phyloP scores from a whole-genome alignment of 2,797 vertebrate species.

The Eospalax fontanierii region DNA sequence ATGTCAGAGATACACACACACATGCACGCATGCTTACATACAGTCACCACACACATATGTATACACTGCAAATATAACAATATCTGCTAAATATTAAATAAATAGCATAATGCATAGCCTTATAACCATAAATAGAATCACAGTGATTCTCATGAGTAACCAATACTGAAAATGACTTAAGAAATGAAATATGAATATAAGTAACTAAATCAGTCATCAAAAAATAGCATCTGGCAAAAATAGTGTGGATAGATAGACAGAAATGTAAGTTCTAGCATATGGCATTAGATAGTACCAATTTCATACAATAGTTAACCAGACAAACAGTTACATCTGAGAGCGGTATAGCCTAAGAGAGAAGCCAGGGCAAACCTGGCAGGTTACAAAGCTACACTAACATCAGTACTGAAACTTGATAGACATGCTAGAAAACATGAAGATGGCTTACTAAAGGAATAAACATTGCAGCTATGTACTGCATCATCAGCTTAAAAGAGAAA shows the following conservation, averaged over 20 bases:
- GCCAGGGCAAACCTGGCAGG: not conserved
- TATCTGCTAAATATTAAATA: slow-evolving; percentile 17
- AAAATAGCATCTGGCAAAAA: not conserved
- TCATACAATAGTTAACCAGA: not conserved
- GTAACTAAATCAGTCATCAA: not conserved
- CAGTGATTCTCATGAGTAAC: not conserved
- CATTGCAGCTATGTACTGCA: not conserved
- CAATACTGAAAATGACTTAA: not conserved
- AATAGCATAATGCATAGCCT: not conserved
- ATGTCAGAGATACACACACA: not conserved
- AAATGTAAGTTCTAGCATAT: not conserved
- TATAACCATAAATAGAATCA: not conserved
- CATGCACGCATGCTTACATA: not conserved
- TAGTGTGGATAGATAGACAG: not conserved
- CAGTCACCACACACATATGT: fast-evolving
- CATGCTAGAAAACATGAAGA: not conserved
- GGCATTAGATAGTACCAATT: not conserved
- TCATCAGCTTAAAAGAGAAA: slow-evolving; percentile 5
- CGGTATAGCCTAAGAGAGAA: not conserved
- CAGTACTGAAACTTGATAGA: not conserved
- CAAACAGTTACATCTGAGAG: not conserved
- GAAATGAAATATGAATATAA: not conserved
- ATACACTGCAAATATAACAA: not conserved
- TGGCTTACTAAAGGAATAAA: not conserved
- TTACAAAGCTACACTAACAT: not conserved